Percentiles rank a stretch among this genome's conserved stretches.
Evolutionary conservation across 2,113 vertebrate species (phyloP).

Genomic region (Calypte anna): DNA sequence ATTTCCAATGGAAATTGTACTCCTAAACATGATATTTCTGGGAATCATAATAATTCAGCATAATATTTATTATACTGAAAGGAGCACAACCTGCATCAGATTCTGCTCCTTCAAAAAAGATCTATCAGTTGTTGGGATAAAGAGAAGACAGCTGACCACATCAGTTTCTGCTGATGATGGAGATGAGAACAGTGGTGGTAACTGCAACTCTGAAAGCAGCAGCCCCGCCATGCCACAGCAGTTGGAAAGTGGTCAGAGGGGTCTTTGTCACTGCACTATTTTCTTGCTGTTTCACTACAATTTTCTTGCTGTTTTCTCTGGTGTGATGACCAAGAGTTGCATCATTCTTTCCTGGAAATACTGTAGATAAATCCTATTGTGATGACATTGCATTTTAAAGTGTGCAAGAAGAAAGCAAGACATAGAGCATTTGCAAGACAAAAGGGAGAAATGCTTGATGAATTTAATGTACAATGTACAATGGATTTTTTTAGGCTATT

Average conservation of each 20-base stretch:
- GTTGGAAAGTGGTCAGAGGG: neutral
- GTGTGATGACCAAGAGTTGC: neutral
- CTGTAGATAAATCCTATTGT: neutral
- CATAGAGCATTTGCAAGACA: neutral
- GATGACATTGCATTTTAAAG: neutral
- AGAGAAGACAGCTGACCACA: neutral
- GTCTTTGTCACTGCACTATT: neutral
- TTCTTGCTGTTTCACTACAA: neutral
- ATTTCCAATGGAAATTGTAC: neutral
- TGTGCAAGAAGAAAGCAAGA: neutral
- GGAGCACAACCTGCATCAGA: neutral
- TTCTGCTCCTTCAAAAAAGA: neutral
- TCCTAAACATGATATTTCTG: neutral
- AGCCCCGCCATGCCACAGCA: rapidly evolving
- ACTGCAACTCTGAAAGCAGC: neutral
- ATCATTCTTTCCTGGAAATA: neutral
- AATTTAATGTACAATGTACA: neutral
- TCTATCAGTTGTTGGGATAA: neutral
- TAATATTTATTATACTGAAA: neutral
- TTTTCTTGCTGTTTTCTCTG: neutral
- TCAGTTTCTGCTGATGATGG: neutral
- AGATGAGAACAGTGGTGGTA: neutral
- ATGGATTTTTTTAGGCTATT: neutral
- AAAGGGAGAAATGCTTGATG: neutral
- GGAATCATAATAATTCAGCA: neutral